A percentile compares a stretch with the other conserved stretches of the same genome.
Evolutionary conservation across 2,113 vertebrate genomes (phyloP).

Genomic region (Laterallus jamaicensis): DNA sequence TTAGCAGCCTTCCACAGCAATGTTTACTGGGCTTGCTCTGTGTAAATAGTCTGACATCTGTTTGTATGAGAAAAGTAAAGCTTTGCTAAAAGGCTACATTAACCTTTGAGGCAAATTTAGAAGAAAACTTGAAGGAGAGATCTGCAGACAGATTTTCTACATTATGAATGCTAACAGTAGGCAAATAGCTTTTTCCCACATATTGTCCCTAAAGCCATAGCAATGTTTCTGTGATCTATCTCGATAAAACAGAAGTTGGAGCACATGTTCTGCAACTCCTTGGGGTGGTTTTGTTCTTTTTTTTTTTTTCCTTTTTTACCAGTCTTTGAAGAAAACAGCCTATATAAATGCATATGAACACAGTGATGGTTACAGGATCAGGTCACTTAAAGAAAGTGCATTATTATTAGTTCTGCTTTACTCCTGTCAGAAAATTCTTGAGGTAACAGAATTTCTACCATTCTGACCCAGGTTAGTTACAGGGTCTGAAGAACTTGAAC

Average conservation of each 20-base stretch:
- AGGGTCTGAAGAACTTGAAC: neutral
- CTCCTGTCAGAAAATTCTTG: neutral
- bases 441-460: neutral
- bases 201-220: neutral
- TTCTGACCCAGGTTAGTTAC: neutral
- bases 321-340: neutral
- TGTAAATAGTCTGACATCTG: slow-evolving; percentile 51
- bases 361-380: neutral
- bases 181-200: neutral
- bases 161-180: neutral
- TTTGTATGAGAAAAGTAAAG: slow-evolving; percentile 53
- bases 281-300: neutral
- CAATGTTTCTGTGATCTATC: neutral
- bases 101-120: slow-evolving; percentile 35
- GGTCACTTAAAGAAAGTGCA: neutral
- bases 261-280: neutral
- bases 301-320: neutral
- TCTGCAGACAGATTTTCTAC: neutral
- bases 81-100: slow-evolving; percentile 40
- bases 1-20: neutral
- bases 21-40: slow-evolving; percentile 1
- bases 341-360: neutral
- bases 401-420: neutral
- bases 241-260: neutral
- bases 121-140: slow-evolving; percentile 25